Conservation (phyloP, 2,888 invertebrate species). For the Drosophila neotestacea region DNA sequence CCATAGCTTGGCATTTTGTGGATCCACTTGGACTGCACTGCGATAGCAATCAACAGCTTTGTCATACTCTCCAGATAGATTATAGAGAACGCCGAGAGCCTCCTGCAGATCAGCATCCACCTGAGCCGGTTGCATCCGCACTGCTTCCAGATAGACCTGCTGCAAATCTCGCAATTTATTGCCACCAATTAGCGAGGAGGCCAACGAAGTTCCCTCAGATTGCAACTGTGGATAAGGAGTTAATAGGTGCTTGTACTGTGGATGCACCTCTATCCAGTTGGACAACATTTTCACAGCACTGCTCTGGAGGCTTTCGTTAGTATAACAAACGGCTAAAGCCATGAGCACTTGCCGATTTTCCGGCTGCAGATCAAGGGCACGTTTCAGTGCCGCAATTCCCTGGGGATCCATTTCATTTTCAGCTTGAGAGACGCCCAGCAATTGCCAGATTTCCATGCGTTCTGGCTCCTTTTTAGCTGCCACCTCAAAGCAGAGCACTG, state of each 20-base stretch:
- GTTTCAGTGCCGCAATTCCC: conserved; percentile 96
- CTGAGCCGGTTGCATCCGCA: conserved; percentile 89
- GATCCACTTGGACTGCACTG: conserved; percentile 92
- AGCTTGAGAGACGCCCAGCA: conserved; percentile 96
- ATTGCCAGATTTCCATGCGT: conserved; percentile 93
- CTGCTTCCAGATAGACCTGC: conserved; percentile 91
- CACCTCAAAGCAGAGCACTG: conserved; percentile 98
- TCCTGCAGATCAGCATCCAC: conserved; percentile 96
- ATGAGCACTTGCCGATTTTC: conserved; percentile 93
- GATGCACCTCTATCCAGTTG: conserved; percentile 92
- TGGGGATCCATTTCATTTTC: conserved; percentile 98
- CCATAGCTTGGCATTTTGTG: conserved; percentile 95
- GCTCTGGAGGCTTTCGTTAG: conserved; percentile 97
- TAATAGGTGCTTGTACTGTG: conserved; percentile 92
- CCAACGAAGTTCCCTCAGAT: conserved; percentile 75
- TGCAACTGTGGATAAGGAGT: conserved; percentile 53
- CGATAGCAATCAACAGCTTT: conserved; percentile 98
- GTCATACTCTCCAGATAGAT: conserved; percentile 96
- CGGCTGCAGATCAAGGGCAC: conserved; percentile 92
- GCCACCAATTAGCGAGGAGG: conserved; percentile 86
- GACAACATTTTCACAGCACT: conserved; percentile 94
- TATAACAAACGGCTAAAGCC: conserved; percentile 96
- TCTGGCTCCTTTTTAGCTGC: conserved; percentile 93
- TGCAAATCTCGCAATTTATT: conserved; percentile 88
- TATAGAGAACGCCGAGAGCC: conserved; percentile 97